Evolutionary conservation across 2,888 invertebrate genomes (phyloP).

Genomic region (Scaptomyza flava): DNA sequence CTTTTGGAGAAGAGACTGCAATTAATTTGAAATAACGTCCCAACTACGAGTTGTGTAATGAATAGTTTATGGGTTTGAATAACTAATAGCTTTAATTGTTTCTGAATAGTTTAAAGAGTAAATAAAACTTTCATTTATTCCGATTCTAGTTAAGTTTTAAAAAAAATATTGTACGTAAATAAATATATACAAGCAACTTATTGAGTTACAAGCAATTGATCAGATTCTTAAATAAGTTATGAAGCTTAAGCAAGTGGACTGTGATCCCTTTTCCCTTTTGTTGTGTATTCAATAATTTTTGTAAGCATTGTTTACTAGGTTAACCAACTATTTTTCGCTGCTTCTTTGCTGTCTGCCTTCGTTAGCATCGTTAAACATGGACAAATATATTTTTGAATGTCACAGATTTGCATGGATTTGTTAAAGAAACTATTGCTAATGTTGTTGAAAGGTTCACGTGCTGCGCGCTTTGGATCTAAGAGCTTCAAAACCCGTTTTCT

Average conservation of each 20-base stretch:
- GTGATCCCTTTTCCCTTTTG: no score
- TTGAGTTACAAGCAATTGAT: no score
- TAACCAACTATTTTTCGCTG: constrained; percentile 7
- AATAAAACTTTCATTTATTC: not conserved
- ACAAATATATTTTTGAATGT: not conserved
- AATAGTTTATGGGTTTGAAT: not conserved
- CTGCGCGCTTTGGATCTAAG: constrained; percentile 14
- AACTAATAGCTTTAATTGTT: not conserved
- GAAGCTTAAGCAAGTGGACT: no score
- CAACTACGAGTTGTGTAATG: not conserved
- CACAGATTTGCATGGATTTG: constrained; percentile 16
- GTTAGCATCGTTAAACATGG: not conserved
- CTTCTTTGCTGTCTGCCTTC: constrained; percentile 31
- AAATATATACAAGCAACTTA: no score
- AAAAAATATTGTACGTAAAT: no score
- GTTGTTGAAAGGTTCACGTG: constrained; percentile 29
- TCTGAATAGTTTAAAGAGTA: not conserved
- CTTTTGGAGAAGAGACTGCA: not conserved
- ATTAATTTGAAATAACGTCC: not conserved
- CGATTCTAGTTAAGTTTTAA: not conserved
- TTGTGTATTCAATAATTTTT: constrained; percentile 1
- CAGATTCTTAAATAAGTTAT: no score
- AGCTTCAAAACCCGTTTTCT: constrained; percentile 33
- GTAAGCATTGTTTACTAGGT: constrained; percentile 21
- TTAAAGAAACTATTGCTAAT: not conserved